Evolutionary conservation across 2,888 invertebrate species (phyloP), one percentile per base, ranked within the genome.

Genomic region (Bhutanitis thaidina): DNA sequence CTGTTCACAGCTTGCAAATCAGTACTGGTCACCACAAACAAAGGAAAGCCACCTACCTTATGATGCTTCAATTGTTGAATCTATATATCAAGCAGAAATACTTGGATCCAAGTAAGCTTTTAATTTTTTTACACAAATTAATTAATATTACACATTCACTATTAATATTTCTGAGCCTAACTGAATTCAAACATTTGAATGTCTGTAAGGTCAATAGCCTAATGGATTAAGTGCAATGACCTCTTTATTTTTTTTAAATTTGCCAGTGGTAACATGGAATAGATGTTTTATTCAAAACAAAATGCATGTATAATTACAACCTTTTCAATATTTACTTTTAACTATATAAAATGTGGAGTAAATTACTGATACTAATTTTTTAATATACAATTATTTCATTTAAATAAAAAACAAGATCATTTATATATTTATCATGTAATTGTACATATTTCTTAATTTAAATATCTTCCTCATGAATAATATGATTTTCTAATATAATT

Each of bases 11-110:
- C 91, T 98, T 25, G 97, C 98, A 1, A 94, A 94, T 55, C 94
- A 96, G 72, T 97, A 97, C 76, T 98, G 98, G 98, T 95, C 97
- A 0, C 96, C 97, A 0, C 94, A 96, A 74, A 94, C 96, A 0
- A 90, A 91, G 48, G 91, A 91, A 8, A 89, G 91, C 3, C 96
- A 96, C 86, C 76, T 93, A 65, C 92, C 93, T 39, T 97, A 93
- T 71, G 93, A 95, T 87, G 89, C 94, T 20, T 88, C 93, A 69
- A 92, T 98, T 62, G 93, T 98, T 59, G 97, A 97, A 70, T 94
- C 97, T 64, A 94, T 98, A 62, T 98, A 98, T 72, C 86, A 91
- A 48, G 93, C 94, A 71, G 98, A 98, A 86, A 95, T 98, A 66
- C 91, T 93, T 52, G 94, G 94, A 48, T 94, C 95, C 65, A 94